Evolutionary conservation across 2,888 invertebrate genomes (phyloP), one percentile per base, ranked within the genome.

Genomic region (Luffia ferchaultella): DNA sequence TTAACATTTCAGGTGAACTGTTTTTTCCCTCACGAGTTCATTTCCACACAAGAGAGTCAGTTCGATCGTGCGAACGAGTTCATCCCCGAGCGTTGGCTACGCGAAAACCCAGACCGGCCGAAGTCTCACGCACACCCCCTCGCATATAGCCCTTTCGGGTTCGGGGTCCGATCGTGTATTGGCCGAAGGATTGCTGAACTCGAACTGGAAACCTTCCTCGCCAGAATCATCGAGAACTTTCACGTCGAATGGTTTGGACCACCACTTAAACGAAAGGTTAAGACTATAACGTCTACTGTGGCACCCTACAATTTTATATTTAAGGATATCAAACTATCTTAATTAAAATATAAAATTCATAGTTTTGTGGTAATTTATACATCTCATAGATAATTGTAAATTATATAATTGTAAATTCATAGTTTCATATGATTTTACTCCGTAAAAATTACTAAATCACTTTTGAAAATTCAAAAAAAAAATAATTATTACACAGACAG

Each of bases 1-100:
- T n/a, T n/a, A n/a, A 30, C 30, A 30, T 12, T 30, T 3, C 30
- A 30, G 30, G 30, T 30, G 30, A 30, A 30, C 12, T 30, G 30
- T 12, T 30, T 30, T 7, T 12, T 30, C 3, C 30, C 30, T 53
- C 90, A 92, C 57, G 88, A 89, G 62, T 85, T 87, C 16, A 86
- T 90, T 58, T 87, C 89, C 48, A 75, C 86, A 58, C 85, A 85
- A 61, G 89, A 90, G 15, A 72, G 87, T 50, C 87, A 91, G 57
- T 93, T 89, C 60, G 79, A 87, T 0, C 73, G 83, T n/a, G 77
- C 90, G 3, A 62, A 76, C 0, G 80, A 88, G 51, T 95, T 88
- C 62, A 65, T 89, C 44, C 94, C 95, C 0, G 93, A 94, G 64
- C 76, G 95, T 45, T 95, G 94, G 94, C 57, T 86, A 1, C 59